Percentiles rank a stretch among this genome's conserved stretches.
These are phyloP conservation scores for Apeira syringaria DNA, from an alignment of 2,888 invertebrate species.

Conservation along the genomic window DNA sequence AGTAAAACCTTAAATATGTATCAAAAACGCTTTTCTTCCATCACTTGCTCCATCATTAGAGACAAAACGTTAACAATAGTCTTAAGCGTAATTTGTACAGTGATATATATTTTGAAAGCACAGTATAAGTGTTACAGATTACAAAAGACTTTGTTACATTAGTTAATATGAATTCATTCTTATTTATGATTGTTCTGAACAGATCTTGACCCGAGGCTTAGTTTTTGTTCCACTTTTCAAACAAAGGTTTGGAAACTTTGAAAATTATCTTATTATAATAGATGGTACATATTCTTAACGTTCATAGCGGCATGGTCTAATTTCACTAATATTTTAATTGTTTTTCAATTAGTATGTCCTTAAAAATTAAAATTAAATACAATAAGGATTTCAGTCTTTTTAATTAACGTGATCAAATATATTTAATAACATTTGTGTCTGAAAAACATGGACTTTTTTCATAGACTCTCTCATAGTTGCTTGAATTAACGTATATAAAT, in stretches of 20 bases:
- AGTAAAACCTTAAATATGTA: too few species aligned
- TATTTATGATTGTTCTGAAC: slow-evolving; percentile 34
- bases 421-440: too few species aligned
- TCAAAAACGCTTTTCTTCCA: slow-evolving; percentile 11
- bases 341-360: too few species aligned
- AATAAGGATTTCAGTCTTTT: too few species aligned
- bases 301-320: too few species aligned
- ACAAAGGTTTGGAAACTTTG: slow-evolving; percentile 10
- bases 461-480: too few species aligned
- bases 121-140: slow-evolving; percentile 68
- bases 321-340: too few species aligned
- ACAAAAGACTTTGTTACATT: slow-evolving; percentile 64
- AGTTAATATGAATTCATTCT: slow-evolving; percentile 67
- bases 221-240: slow-evolving; percentile 11
- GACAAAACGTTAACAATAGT: slow-evolving; percentile 67
- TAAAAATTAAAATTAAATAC: too few species aligned
- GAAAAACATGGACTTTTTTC: too few species aligned
- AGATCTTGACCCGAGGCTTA: slow-evolving; percentile 29
- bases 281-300: neutral
- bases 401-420: too few species aligned
- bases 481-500: too few species aligned
- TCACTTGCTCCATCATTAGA: slow-evolving; percentile 39
- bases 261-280: slow-evolving; percentile 2
- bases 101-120: slow-evolving; percentile 73
- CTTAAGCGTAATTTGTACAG: slow-evolving; percentile 67